Conservation (phyloP, 2,797 vertebrate species). For the Zalophus californianus region DNA sequence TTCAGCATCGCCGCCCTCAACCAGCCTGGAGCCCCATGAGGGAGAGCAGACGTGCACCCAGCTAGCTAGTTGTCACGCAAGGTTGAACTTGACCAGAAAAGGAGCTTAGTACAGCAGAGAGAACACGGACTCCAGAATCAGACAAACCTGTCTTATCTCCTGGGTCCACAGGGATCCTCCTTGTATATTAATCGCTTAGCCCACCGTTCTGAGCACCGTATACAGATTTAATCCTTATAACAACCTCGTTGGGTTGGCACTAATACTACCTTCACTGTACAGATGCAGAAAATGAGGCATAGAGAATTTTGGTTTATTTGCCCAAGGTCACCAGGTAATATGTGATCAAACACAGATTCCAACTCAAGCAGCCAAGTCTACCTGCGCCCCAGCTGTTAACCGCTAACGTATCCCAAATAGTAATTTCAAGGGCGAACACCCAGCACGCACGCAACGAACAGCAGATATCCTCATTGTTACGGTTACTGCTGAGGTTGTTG, state of each 20-base stretch:
- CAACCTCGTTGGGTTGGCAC: not conserved
- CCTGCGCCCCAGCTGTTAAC: not conserved
- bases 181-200: not conserved
- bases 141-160: not conserved
- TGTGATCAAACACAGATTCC: not conserved
- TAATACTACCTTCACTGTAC: not conserved
- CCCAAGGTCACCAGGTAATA: not conserved
- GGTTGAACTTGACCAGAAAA: not conserved
- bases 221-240: not conserved
- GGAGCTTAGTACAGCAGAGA: not conserved
- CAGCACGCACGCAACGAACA: accelerated
- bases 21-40: not conserved
- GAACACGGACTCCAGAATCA: not conserved
- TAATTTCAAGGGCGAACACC: not conserved
- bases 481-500: too few relatives aligned
- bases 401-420: not conserved
- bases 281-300: not conserved
- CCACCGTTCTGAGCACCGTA: not conserved
- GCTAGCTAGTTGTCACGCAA: not conserved
- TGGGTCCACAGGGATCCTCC: not conserved
- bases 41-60: not conserved
- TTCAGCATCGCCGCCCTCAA: not conserved
- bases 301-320: not conserved
- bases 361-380: not conserved
- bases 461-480: accelerated